Conservation (phyloP, 2,888 invertebrate genomes). For the Eilema depressum region DNA sequence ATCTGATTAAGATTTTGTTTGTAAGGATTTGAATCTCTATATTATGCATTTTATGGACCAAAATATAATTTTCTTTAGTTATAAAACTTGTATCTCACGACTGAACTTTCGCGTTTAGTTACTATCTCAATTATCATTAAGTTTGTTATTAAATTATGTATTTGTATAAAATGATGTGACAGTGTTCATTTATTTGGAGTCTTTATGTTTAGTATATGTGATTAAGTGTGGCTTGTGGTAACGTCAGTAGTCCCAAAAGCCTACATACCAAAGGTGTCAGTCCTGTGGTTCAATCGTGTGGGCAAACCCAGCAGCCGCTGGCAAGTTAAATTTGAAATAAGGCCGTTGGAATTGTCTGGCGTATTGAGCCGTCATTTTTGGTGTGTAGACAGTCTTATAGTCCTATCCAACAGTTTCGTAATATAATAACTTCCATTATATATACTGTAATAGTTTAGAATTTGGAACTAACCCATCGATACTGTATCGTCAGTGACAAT, state of each 20-base stretch:
- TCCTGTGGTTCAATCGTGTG: too few relatives aligned
- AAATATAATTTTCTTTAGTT: conserved; percentile 34
- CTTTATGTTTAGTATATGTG: conserved; percentile 15
- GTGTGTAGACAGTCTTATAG: neutral
- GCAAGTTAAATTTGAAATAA: neutral
- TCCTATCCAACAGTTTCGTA: neutral
- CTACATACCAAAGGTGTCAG: neutral
- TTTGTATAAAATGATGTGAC: conserved; percentile 24
- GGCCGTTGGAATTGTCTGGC: too few relatives aligned
- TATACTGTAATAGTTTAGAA: conserved; percentile 30
- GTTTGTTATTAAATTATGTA: conserved; percentile 29
- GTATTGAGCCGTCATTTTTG: neutral
- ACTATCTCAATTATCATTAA: conserved; percentile 18
- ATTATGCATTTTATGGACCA: conserved; percentile 48
- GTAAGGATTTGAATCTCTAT: conserved; percentile 29
- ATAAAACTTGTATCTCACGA: conserved; percentile 16
- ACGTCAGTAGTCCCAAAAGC: conserved; percentile 13
- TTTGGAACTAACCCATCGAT: conserved; percentile 27
- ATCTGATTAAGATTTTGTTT: conserved; percentile 36
- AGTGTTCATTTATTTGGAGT: conserved; percentile 26
- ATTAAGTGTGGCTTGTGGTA: conserved; percentile 28
- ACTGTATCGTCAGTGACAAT: conserved; percentile 35
- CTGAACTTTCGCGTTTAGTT: conserved; percentile 10
- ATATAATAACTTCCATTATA: neutral
- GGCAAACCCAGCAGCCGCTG: neutral